Percentiles rank a stretch among this genome's conserved stretches.
Evolutionary conservation across 2,113 vertebrate species (phyloP).

Genomic region (Lamprologus callipterus): DNA sequence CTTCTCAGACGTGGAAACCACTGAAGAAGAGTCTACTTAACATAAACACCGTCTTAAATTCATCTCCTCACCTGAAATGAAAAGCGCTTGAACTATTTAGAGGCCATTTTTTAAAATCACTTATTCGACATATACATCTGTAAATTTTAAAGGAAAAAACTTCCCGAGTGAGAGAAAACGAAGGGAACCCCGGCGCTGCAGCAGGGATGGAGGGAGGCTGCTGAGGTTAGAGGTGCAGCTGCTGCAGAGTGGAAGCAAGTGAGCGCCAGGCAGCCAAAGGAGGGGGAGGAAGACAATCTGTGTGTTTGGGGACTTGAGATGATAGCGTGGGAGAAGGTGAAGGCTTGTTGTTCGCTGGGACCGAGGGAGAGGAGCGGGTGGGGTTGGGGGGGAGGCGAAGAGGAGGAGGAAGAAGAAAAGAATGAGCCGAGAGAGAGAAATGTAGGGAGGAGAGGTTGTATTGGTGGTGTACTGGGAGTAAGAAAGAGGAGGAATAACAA

Average conservation of each 20-base stretch:
- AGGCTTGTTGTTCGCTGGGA: slow-evolving; percentile 59
- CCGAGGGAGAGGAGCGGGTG: slow-evolving; percentile 34
- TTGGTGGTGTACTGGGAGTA: slow-evolving; percentile 42
- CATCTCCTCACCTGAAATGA: neutral
- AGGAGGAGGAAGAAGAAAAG: slow-evolving; percentile 59
- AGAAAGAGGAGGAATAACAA: slow-evolving; percentile 51
- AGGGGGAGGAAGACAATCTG: slow-evolving; percentile 23
- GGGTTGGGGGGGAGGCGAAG: neutral
- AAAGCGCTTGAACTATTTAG: neutral
- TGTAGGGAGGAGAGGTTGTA: slow-evolving; percentile 59
- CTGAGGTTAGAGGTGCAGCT: slow-evolving; percentile 27
- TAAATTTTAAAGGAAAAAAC: neutral
- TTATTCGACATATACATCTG: neutral
- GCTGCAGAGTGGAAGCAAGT: slow-evolving; percentile 21
- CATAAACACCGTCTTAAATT: neutral
- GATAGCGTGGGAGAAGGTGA: slow-evolving; percentile 58
- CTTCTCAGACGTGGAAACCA: neutral
- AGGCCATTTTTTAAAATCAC: neutral
- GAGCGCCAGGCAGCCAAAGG: slow-evolving; percentile 3
- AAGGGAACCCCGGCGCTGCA: neutral
- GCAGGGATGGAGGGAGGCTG: neutral
- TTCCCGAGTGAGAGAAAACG: neutral
- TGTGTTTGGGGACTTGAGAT: slow-evolving; percentile 43
- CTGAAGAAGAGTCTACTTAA: neutral
- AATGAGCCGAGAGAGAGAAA: slow-evolving; percentile 23